Conservation (phyloP, 2,113 vertebrate species). For the Oenanthe oenanthe region DNA sequence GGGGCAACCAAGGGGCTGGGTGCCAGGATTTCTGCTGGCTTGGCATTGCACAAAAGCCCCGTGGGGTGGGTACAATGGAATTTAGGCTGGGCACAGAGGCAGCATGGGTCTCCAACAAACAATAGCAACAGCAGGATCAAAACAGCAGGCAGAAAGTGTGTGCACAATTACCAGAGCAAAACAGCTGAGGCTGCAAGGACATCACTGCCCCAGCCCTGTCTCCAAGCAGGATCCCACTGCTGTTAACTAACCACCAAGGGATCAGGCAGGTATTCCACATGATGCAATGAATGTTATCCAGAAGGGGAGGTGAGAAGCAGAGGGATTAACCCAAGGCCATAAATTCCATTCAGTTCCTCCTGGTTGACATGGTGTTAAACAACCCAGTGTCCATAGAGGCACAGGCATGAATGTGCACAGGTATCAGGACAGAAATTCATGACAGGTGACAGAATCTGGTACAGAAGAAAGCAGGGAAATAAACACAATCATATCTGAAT, state of each 20-base stretch:
- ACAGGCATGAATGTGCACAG: not conserved
- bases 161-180: constrained; percentile 37
- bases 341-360: not conserved
- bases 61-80: constrained; percentile 58
- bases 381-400: not conserved
- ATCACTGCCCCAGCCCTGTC: not conserved
- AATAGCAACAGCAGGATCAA: constrained; percentile 67
- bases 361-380: not conserved
- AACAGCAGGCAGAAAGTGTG: constrained; percentile 51
- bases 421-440: not conserved
- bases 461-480: not conserved
- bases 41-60: constrained; percentile 58
- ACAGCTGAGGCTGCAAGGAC: not conserved
- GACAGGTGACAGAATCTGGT: not conserved
- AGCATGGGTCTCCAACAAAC: constrained; percentile 61
- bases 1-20: not conserved
- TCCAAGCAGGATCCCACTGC: not conserved
- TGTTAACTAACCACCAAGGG: not conserved
- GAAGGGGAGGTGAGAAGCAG: constrained; percentile 31
- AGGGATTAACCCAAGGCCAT: not conserved
- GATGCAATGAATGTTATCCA: not conserved
- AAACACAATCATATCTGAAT: not conserved
- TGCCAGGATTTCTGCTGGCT: constrained; percentile 59
- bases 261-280: not conserved
- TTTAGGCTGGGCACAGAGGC: constrained; percentile 57